Base-by-base conservation (phyloP, 2,888 invertebrate genomes). In the Sphaerophoria taeniata region DNA sequence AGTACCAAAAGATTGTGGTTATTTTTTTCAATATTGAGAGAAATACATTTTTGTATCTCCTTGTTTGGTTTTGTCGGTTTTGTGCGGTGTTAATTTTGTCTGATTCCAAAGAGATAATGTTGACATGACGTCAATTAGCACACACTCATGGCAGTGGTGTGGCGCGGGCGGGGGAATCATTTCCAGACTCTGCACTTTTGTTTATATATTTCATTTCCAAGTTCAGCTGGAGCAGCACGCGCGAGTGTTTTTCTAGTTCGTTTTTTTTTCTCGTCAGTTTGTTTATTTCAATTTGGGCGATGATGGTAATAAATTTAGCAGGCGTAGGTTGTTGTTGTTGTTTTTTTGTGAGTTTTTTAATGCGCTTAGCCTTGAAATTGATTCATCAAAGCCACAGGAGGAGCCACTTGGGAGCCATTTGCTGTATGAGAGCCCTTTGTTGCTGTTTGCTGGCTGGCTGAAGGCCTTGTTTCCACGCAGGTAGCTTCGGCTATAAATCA, bases 101-200 rank as follows among this genome's bases (percentile, higher is more conserved):
- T 69, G 84, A 85, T 85, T 85, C 56, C 45, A 63, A 63, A 53
- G 61, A 72, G 85, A 85, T 85, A 81, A 85, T 81, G 85, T 81
- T 85, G 85, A 85, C 85, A 81, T 77, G 76, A 77, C 85, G 80
- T 81, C 85, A 85, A 85, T 85, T 85, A 85, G 81, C 73, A 77
- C 63, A 83, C 58, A 65, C 61, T 58, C 63, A 12, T 14, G 56
- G 24, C 24, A 24, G 24, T 24, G 24, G 24, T 24, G 24, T 24
- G 24, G 24, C 24, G 24, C 24, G 24, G 24, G 24, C 24, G 24
- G 71, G 43, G 71, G 78, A 39, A 33, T 69, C 43, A 49, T 33
- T n/a, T 16, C n/a, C 6, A 12, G 45, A 12, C 12, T 14, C 4
- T n/a, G 16, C 7, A 6, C 7, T 16, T 16, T 31, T 53, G 31